Evolutionary conservation across 2,113 vertebrate genomes (phyloP).

Genomic region (Alectura lathami): DNA sequence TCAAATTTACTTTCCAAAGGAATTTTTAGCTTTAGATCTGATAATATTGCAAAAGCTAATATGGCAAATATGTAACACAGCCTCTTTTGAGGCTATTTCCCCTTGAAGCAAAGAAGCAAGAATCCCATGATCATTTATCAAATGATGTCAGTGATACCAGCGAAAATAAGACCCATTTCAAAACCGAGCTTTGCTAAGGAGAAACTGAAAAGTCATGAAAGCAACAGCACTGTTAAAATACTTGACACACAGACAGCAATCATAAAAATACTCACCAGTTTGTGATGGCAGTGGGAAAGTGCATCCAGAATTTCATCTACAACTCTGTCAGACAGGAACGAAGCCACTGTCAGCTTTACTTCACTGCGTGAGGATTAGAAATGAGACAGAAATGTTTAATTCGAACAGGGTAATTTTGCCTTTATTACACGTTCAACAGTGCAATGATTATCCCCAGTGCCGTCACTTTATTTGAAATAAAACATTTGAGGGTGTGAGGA

Average conservation of each 20-base stretch:
- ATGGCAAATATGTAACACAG: background rate
- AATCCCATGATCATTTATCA: background rate
- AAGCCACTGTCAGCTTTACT: constrained; percentile 94
- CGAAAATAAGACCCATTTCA: background rate
- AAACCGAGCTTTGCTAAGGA: background rate
- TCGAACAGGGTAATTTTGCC: background rate
- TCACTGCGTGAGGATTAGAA: constrained; percentile 80
- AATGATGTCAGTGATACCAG: background rate
- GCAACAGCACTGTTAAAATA: background rate
- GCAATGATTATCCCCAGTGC: background rate
- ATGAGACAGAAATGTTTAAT: constrained; percentile 35
- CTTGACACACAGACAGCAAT: background rate
- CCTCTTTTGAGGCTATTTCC: background rate
- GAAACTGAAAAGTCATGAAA: background rate
- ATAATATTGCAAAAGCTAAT: background rate
- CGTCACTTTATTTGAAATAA: constrained; percentile 18
- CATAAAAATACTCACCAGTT: constrained; percentile 82
- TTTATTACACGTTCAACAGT: background rate
- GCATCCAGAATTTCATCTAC: constrained; percentile 96
- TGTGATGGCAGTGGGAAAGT: constrained; percentile 87
- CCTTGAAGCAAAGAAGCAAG: background rate
- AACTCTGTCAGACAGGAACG: constrained; percentile 95
- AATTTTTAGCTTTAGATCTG: background rate
- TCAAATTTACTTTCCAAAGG: background rate
- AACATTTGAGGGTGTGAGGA: constrained; percentile 13